Conservation (phyloP, 2,797 vertebrate species). For the Ctenosaura bakeri region DNA sequence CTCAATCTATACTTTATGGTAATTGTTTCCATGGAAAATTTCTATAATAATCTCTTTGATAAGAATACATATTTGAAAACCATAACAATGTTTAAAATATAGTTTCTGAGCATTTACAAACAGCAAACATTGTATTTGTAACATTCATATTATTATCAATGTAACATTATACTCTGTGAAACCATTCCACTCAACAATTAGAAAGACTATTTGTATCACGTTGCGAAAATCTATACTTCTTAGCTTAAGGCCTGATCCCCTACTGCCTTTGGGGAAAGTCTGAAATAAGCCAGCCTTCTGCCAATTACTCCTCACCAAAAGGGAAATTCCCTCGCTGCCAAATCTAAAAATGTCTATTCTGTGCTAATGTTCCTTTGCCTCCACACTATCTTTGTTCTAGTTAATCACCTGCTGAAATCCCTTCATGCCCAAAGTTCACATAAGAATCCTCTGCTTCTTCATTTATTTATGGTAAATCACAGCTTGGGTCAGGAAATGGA, state of each 20-base stretch:
- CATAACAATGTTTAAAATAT: slow-evolving; percentile 22
- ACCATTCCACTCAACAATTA: neutral
- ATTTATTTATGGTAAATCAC: slow-evolving; percentile 1
- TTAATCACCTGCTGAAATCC: neutral
- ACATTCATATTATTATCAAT: neutral
- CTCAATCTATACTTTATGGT: slow-evolving; percentile 79
- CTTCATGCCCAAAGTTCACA: neutral
- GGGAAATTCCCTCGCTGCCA: neutral
- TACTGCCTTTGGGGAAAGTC: neutral
- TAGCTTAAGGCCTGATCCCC: neutral
- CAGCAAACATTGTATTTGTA: neutral
- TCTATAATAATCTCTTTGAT: slow-evolving; percentile 67
- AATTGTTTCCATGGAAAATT: slow-evolving; percentile 81
- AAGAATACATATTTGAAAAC: slow-evolving; percentile 40
- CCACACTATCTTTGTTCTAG: neutral
- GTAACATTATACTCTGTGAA: neutral
- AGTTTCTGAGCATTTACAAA: neutral
- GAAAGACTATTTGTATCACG: neutral
- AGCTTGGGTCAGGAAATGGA: neutral
- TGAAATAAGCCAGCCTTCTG: neutral
- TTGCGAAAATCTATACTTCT: neutral
- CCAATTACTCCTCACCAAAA: neutral
- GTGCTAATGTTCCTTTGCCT: neutral
- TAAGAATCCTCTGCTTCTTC: neutral
- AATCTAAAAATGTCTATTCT: neutral